Evolutionary conservation across 2,113 vertebrate genomes (phyloP).

Genomic region (Hyla sarda): DNA sequence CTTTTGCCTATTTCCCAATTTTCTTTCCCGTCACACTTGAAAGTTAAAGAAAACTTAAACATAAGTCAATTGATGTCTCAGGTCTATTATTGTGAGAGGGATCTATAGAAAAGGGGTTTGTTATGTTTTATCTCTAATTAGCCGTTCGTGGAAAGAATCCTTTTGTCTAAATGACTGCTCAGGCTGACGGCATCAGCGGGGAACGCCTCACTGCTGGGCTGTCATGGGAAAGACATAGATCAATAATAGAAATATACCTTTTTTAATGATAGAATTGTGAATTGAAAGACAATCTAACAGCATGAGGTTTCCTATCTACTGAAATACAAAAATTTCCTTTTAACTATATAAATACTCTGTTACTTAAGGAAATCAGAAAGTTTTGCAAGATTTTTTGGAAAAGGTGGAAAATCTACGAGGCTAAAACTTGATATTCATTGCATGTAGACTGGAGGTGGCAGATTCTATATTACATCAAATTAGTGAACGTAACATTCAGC

Average conservation of each 20-base stretch:
- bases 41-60: not conserved
- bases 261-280: not conserved
- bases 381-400: not conserved
- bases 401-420: not conserved
- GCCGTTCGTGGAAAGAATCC: not conserved
- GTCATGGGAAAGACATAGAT: constrained; percentile 4
- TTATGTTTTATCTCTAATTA: constrained; percentile 41
- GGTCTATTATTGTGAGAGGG: not conserved
- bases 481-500: constrained; percentile 4
- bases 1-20: too few relatives aligned
- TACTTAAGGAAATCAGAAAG: not conserved
- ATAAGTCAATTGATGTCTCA: not conserved
- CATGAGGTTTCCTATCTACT: not conserved
- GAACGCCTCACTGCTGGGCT: constrained; percentile 12
- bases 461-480: not conserved
- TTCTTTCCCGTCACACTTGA: too few relatives aligned
- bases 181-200: constrained; percentile 28
- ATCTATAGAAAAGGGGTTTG: not conserved
- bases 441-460: not conserved
- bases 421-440: constrained; percentile 2
- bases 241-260: constrained; percentile 19
- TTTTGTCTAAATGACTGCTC: constrained; percentile 20
- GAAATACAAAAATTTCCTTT: not conserved
- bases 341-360: not conserved
- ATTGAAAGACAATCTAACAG: not conserved